phyloP scores from a whole-genome alignment of 2,797 vertebrate genomes.

The Tokudaia tokunoshimensis region DNA sequence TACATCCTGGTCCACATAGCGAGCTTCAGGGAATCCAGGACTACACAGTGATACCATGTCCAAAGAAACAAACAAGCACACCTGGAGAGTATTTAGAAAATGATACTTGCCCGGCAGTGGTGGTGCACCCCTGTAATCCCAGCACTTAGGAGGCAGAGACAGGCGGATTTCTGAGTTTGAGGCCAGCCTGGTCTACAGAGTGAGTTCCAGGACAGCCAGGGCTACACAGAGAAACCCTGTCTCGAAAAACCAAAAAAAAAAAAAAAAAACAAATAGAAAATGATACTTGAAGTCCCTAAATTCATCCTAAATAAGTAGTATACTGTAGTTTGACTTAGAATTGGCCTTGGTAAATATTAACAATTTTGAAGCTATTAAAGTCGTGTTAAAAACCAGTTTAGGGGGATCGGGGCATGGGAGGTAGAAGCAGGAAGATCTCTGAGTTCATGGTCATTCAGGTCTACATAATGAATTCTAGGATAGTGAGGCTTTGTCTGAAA shows the following conservation, averaged over 20 bases:
- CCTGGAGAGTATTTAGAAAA: not conserved
- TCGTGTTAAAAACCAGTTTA: constrained; percentile 43
- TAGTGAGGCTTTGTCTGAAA: not conserved
- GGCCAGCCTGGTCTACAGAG: too few species aligned
- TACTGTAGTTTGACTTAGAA: constrained; percentile 4
- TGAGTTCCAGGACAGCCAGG: too few species aligned
- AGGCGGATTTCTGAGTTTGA: too few species aligned
- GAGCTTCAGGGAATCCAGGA: not conserved
- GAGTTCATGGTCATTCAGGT: not conserved
- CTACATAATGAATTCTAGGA: not conserved
- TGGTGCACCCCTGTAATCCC: too few species aligned
- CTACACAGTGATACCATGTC: not conserved
- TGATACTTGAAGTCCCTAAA: constrained; percentile 6
- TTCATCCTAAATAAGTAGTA: not conserved
- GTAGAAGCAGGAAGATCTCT: not conserved
- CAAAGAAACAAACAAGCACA: not conserved
- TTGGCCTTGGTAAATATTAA: not conserved
- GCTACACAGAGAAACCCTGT: too few species aligned
- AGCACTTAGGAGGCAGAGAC: too few species aligned
- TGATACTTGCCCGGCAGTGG: not conserved
- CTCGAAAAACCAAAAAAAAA: too few species aligned
- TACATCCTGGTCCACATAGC: not conserved
- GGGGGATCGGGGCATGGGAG: not conserved
- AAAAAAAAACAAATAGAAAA: not conserved
- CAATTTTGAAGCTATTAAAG: constrained; percentile 46